These are phyloP conservation scores for Conchocele bisecta DNA, from an alignment of 2,888 invertebrate species.

Conservation along the genomic window DNA sequence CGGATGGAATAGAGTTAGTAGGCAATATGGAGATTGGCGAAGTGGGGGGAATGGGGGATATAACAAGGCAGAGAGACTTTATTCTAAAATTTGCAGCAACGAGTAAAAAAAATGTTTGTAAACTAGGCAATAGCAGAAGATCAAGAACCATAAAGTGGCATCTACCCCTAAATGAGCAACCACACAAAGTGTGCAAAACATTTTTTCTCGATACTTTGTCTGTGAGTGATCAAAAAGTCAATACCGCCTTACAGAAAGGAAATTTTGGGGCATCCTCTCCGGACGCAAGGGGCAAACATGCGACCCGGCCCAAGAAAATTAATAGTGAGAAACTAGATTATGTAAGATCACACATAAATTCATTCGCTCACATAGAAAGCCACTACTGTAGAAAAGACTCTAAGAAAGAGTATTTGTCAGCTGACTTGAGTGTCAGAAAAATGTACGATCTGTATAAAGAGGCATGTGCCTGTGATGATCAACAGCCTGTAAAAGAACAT, in stretches of 20 bases:
- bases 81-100: no score
- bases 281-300: slow-evolving; percentile 18
- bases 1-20: not conserved
- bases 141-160: not conserved
- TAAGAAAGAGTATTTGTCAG: slow-evolving; percentile 9
- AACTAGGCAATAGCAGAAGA: not conserved
- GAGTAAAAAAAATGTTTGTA: not conserved
- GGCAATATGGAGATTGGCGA: not conserved
- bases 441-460: slow-evolving; percentile 27
- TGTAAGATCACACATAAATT: slow-evolving; percentile 23
- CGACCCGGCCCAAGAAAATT: not conserved
- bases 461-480: slow-evolving; percentile 11
- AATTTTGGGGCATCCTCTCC: not conserved
- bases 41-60: not conserved
- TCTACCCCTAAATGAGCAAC: not conserved
- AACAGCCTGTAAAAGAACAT: slow-evolving; percentile 13
- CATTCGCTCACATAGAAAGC: slow-evolving; percentile 36
- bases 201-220: not conserved
- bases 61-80: not conserved
- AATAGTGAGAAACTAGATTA: not conserved
- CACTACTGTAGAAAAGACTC: slow-evolving; percentile 40
- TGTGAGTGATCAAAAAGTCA: slow-evolving; percentile 1
- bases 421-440: slow-evolving; percentile 10
- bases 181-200: no score
- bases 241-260: not conserved